Percentiles rank a stretch among this genome's conserved stretches.
These are phyloP conservation scores for Ennomos quercinarius DNA, from an alignment of 2,888 invertebrate species.

Conservation along the genomic window DNA sequence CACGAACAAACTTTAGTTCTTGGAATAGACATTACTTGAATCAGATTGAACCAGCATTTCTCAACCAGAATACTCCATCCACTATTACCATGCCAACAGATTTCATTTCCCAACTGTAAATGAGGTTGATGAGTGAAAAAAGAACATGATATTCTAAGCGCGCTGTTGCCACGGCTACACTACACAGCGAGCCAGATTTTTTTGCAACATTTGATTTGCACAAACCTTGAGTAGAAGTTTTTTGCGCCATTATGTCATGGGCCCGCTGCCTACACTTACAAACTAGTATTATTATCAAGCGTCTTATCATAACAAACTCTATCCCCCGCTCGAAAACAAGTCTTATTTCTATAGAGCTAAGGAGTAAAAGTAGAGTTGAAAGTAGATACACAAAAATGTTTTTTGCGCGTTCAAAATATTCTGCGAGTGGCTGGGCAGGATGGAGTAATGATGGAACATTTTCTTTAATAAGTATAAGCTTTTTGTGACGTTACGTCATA, in stretches of 20 bases:
- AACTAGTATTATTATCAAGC: constrained; percentile 42
- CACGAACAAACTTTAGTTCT: no score
- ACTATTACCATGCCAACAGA: no score
- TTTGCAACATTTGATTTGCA: constrained; percentile 46
- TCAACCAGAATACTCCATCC: no score
- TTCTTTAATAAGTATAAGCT: constrained; percentile 46
- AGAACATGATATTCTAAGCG: neutral
- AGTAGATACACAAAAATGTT: constrained; percentile 21
- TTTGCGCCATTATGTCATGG: constrained; percentile 63
- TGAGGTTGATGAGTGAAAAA: neutral
- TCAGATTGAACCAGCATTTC: no score
- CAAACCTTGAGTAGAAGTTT: constrained; percentile 55
- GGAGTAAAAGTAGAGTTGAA: neutral
- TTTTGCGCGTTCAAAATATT: constrained; percentile 42
- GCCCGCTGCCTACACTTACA: constrained; percentile 45
- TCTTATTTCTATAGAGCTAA: neutral
- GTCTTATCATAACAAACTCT: constrained; percentile 27
- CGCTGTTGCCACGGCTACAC: constrained; percentile 45
- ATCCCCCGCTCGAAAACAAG: neutral
- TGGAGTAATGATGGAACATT: constrained; percentile 50
- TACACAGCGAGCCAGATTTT: constrained; percentile 37
- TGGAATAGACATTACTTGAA: no score
- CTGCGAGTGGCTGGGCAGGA: constrained; percentile 44
- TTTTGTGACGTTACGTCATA: constrained; percentile 39
- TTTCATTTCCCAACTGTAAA: no score